Base-by-base conservation (phyloP, 1,140 invertebrate species). In the Diabrotica undecimpunctata region DNA sequence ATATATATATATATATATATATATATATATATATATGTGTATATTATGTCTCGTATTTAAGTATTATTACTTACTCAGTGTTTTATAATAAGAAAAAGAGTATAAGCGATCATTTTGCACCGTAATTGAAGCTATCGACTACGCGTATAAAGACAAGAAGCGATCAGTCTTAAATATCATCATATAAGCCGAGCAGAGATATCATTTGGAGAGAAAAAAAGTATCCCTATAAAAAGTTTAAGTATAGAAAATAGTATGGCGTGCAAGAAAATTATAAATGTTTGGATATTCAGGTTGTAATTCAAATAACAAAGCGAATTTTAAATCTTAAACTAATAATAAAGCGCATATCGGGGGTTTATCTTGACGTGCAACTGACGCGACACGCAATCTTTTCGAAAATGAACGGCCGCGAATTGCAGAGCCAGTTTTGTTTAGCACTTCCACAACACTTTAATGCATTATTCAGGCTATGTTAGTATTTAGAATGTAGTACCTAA, bases 231-330 rank as follows among this genome's bases (percentile, higher is more conserved):
- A 12, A 57, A 57, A 57, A 37, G 14, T 10, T 11, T 25, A 37
- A 37, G 55, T 37, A 57, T 57, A 12, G 53, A 54, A 35, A 54
- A 12, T 54, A 8, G 25, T 35, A 54, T 54, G 53, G 25, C 53
- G 25, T 54, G 53, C 53, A 54, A 9, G 53, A 13, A 54, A 54
- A 54, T 54, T 13, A 54, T 46, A 46, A 46, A 46, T 46, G 41
- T 46, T 46, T 46, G 41, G 41, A 46, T 35, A 60, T 60, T 60
- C 39, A 39, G 58, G 58, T 60, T 60, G 58, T 60, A 60, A 60
- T 60, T 60, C 58, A 60, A 60, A 60, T 51, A 60, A 60, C 58
- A 60, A 60, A 60, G 58, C 58, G 58, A 60, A 51, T 60, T 60
- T 51, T 13, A 35, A 60, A 60, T 60, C 58, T 60, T 60, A 60